Conservation (phyloP, 2,113 vertebrate genomes). For the Malurus elegans region DNA sequence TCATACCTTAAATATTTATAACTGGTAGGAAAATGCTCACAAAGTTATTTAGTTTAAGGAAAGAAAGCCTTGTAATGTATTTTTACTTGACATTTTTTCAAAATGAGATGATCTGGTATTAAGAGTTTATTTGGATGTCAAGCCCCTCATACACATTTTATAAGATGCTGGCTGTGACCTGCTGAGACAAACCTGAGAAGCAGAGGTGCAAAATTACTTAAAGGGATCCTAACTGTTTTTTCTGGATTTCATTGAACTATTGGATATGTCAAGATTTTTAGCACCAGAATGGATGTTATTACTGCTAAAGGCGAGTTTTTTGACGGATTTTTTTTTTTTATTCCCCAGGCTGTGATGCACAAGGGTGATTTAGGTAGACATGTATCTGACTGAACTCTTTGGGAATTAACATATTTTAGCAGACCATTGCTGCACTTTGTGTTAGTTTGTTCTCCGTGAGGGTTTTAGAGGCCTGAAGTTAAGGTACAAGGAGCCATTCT, state of each 20-base stretch:
- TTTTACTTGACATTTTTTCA: not conserved
- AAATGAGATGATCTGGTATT: not conserved
- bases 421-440: not conserved
- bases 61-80: not conserved
- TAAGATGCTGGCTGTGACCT: not conserved
- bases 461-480: not conserved
- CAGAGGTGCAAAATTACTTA: not conserved
- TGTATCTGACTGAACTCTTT: not conserved
- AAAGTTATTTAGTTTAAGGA: not conserved
- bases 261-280: not conserved
- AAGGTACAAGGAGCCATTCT: not conserved
- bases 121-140: not conserved
- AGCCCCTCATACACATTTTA: not conserved
- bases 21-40: not conserved
- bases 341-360: fast-evolving
- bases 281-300: not conserved
- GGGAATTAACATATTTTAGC: not conserved
- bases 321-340: not conserved
- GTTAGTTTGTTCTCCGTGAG: not conserved
- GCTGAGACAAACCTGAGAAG: not conserved
- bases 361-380: not conserved
- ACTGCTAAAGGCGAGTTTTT: not conserved
- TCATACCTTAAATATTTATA: not conserved
- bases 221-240: not conserved
- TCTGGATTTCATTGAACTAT: not conserved